Conservation (phyloP, 2,888 invertebrate genomes). For the Hirtodrosophila trivittata region DNA sequence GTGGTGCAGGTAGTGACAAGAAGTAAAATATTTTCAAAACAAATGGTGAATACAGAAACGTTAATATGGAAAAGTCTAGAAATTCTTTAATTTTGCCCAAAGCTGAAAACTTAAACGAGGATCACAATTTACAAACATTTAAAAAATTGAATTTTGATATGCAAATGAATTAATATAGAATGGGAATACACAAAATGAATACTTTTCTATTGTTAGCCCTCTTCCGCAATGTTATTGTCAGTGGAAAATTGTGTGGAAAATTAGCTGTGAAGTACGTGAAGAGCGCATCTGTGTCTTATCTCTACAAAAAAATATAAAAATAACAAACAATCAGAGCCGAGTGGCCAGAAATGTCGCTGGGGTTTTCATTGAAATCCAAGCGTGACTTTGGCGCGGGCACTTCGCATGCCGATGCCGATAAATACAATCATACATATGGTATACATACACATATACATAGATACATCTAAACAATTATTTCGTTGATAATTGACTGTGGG, state of each 20-base stretch:
- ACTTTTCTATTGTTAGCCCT: slow-evolving; percentile 7
- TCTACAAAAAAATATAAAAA: too few species aligned
- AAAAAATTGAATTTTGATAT: slow-evolving; percentile 12
- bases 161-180: slow-evolving; percentile 20
- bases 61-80: too few species aligned
- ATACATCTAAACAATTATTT: slow-evolving; percentile 68
- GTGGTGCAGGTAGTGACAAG: too few species aligned
- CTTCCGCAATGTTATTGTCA: slow-evolving; percentile 46
- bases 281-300: slow-evolving; percentile 38
- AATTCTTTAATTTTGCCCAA: too few species aligned
- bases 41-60: too few species aligned
- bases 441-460: slow-evolving; percentile 4
- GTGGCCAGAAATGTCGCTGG: slow-evolving; percentile 36
- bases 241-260: slow-evolving; percentile 64
- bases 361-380: slow-evolving; percentile 66
- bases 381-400: slow-evolving; percentile 68
- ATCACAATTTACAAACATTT: too few species aligned
- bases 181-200: slow-evolving; percentile 7
- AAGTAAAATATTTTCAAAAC: too few species aligned
- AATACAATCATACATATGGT: slow-evolving; percentile 24
- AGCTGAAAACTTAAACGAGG: too few species aligned
- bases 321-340: slow-evolving; percentile 37
- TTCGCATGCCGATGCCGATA: slow-evolving; percentile 72
- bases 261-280: slow-evolving; percentile 15
- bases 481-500: slow-evolving; percentile 64